phyloP scores from a whole-genome alignment of 2,113 vertebrate genomes.

The Panthera leo region DNA sequence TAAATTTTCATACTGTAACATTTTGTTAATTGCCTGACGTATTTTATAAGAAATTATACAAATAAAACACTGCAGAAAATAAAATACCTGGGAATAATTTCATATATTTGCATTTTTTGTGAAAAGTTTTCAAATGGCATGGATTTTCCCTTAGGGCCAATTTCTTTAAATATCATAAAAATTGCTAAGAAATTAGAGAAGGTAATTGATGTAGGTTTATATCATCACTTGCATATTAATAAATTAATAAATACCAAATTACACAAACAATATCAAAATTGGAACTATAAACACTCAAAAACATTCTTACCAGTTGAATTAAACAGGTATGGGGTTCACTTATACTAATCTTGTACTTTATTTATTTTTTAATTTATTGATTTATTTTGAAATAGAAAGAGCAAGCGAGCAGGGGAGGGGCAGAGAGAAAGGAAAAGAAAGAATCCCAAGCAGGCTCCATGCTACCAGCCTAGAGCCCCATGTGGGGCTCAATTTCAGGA shows the following conservation, averaged over 20 bases:
- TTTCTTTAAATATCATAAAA: conserved; percentile 14
- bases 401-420: too few species aligned
- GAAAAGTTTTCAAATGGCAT: background rate
- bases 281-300: background rate
- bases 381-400: too few species aligned
- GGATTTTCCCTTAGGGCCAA: background rate
- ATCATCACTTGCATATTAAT: background rate
- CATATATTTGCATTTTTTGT: background rate
- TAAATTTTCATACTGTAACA: background rate
- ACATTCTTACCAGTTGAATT: background rate
- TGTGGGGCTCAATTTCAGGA: too few species aligned
- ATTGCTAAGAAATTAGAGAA: background rate
- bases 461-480: too few species aligned
- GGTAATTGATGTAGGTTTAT: background rate
- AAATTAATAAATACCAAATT: background rate
- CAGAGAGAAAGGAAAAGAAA: too few species aligned
- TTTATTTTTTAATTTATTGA: too few species aligned
- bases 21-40: background rate
- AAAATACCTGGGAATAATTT: background rate
- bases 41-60: background rate
- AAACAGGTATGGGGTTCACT: background rate
- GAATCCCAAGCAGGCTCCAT: too few species aligned
- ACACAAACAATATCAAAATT: background rate
- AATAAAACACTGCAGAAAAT: background rate
- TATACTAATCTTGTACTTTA: background rate